Conservation (phyloP, 2,888 invertebrate genomes). For the Cylindroiulus punctatus region DNA sequence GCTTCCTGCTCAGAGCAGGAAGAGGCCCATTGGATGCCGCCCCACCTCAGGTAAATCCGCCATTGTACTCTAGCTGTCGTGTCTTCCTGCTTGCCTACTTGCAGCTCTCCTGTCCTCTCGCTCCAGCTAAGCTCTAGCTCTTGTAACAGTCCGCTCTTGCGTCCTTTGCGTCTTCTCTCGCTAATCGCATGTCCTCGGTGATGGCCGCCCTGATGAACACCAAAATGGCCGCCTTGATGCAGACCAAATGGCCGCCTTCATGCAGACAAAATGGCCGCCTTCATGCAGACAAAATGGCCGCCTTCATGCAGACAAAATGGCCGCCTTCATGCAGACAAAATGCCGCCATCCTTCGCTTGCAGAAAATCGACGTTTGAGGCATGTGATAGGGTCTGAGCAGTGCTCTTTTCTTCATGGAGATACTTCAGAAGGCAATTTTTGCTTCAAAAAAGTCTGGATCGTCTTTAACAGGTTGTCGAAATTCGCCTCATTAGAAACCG, state of each 20-base stretch:
- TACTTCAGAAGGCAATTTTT: too few species aligned
- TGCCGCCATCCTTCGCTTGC: too few species aligned
- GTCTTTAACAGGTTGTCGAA: too few species aligned
- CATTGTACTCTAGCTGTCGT: slow-evolving; percentile 6
- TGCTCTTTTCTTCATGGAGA: too few species aligned
- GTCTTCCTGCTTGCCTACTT: slow-evolving; percentile 18
- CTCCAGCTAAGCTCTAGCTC: background rate
- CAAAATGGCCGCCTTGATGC: background rate
- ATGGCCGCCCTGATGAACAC: background rate
- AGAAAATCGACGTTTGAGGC: too few species aligned
- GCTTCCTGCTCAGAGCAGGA: background rate
- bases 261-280: too few species aligned
- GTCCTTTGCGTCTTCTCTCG: background rate
- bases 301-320: background rate
- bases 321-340: too few species aligned
- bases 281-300: too few species aligned
- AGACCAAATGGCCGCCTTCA: too few species aligned
- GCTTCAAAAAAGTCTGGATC: too few species aligned
- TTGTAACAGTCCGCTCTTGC: slow-evolving; percentile 10
- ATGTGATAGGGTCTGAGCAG: too few species aligned
- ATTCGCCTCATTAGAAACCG: too few species aligned
- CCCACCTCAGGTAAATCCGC: background rate
- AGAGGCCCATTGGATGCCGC: background rate
- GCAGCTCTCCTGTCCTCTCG: background rate
- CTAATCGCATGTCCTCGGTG: background rate